Evolutionary conservation across 2,888 invertebrate genomes (phyloP).

Genomic region (Acanthosepion lycidas): DNA sequence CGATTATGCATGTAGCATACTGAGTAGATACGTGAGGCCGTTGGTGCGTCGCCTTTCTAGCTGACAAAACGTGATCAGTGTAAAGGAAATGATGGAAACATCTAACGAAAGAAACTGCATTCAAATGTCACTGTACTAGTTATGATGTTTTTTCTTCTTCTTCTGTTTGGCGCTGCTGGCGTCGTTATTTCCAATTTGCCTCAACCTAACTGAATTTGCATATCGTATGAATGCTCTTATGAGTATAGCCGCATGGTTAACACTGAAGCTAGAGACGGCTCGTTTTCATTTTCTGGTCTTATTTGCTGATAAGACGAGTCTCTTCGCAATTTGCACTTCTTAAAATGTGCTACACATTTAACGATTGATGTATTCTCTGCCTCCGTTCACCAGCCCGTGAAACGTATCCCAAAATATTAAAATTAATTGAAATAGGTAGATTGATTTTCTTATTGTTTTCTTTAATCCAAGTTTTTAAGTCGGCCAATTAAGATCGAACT

Average conservation of each 20-base stretch:
- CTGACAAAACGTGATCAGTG: background rate
- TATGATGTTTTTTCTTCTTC: background rate
- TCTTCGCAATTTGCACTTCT: too few species aligned
- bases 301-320: too few species aligned
- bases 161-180: background rate
- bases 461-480: too few species aligned
- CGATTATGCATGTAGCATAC: background rate
- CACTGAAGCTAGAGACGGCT: background rate
- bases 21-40: background rate
- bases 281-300: background rate
- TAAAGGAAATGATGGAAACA: background rate
- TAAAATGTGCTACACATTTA: too few species aligned
- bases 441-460: too few species aligned
- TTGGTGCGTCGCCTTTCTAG: background rate
- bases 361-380: too few species aligned
- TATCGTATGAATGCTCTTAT: background rate
- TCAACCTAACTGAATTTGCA: background rate
- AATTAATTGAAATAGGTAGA: too few species aligned
- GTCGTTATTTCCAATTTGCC: background rate
- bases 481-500: too few species aligned
- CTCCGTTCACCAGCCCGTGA: too few species aligned
- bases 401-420: too few species aligned
- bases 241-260: background rate
- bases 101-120: background rate
- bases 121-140: background rate